These are phyloP conservation scores for Elephantulus edwardii DNA, from an alignment of 2,113 vertebrate species.

Conservation along the genomic window DNA sequence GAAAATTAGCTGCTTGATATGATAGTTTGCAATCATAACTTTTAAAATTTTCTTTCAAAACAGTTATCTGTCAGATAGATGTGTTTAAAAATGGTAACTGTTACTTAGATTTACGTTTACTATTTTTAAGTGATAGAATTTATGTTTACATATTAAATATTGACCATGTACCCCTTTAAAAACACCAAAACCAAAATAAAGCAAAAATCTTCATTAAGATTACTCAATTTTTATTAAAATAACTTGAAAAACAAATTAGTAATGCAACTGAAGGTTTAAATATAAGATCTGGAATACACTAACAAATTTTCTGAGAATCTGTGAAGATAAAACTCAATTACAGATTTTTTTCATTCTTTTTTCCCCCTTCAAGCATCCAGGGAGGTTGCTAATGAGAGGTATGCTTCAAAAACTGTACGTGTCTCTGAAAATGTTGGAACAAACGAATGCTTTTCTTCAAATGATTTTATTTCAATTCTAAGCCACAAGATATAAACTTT, in stretches of 20 bases:
- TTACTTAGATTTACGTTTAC: constrained; percentile 17
- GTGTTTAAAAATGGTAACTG: background rate
- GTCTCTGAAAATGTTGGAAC: constrained; percentile 71
- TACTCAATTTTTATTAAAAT: constrained; percentile 50
- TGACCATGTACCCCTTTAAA: background rate
- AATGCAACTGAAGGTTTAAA: constrained; percentile 22
- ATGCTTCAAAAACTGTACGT: constrained; percentile 55
- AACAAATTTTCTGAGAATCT: constrained; percentile 22
- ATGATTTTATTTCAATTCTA: constrained; percentile 74
- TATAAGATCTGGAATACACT: constrained; percentile 39
- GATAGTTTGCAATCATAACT: background rate
- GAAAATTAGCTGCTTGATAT: background rate
- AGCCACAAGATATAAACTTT: constrained; percentile 78
- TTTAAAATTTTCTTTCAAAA: too few species aligned
- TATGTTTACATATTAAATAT: background rate
- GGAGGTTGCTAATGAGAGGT: constrained; percentile 66
- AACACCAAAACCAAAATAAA: background rate
- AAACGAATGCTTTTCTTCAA: constrained; percentile 69
- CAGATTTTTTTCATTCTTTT: constrained; percentile 53
- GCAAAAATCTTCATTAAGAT: background rate
- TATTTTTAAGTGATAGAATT: constrained; percentile 41
- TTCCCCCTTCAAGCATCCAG: constrained; percentile 63
- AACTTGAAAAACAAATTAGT: constrained; percentile 56
- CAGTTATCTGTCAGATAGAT: background rate
- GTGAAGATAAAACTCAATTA: constrained; percentile 59